Conservation (phyloP, 2,797 vertebrate species). For the Chelidonichthys spinosus region DNA sequence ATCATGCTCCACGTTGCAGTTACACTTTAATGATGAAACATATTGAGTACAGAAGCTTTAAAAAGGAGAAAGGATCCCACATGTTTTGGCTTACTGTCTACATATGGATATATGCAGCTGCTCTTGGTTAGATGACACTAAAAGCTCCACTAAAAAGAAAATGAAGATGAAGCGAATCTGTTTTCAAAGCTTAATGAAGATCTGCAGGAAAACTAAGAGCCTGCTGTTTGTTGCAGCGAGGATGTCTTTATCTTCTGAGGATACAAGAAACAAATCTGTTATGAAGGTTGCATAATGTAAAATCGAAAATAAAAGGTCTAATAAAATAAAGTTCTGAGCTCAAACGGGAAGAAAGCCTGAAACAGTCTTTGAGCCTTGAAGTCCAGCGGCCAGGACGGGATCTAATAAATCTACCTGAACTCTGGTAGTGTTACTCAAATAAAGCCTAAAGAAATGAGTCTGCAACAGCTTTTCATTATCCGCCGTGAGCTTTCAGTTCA, state of each 20-base stretch:
- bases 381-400: conserved; percentile 29
- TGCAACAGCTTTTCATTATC: conserved; percentile 45
- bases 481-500: conserved; percentile 22
- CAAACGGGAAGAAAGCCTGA: too few relatives aligned
- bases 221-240: conserved; percentile 18
- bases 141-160: conserved; percentile 30
- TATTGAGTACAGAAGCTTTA: conserved; percentile 16
- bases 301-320: conserved; percentile 32
- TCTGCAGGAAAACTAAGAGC: conserved; percentile 14
- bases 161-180: conserved; percentile 32
- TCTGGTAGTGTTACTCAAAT: conserved; percentile 43
- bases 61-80: conserved; percentile 16
- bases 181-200: conserved; percentile 42
- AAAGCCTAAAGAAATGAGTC: conserved; percentile 52
- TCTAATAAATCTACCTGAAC: conserved; percentile 54
- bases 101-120: conserved; percentile 22
- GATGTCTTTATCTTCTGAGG: conserved; percentile 29
- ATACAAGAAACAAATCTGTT: conserved; percentile 12
- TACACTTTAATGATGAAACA: neutral
- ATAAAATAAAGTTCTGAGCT: conserved; percentile 11
- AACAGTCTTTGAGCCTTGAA: conserved; percentile 38
- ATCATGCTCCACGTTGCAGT: too few relatives aligned
- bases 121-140: conserved; percentile 28
- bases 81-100: conserved; percentile 12
- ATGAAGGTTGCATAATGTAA: conserved; percentile 23